Percentiles rank a stretch among this genome's conserved stretches.
Conservation (phyloP, 2,888 invertebrate species). For the Timandra comae region DNA sequence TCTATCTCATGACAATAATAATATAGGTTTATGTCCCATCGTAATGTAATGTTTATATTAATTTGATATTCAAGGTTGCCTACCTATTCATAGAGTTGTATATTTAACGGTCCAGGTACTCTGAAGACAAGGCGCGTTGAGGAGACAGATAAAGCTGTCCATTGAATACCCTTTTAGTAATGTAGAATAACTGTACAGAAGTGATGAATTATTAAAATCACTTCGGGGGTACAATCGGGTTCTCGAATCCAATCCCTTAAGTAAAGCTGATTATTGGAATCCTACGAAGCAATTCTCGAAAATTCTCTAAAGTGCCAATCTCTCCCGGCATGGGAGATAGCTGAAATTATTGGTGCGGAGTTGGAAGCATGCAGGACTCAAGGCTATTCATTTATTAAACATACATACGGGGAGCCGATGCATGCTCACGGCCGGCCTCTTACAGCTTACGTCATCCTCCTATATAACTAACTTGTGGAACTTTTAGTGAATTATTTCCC, state of each 20-base stretch:
- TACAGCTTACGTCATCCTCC: conserved; percentile 23
- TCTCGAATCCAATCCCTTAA: conserved; percentile 72
- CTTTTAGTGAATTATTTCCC: conserved; percentile 51
- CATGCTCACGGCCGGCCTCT: conserved; percentile 16
- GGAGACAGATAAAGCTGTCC: conserved; percentile 38
- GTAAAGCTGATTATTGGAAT: conserved; percentile 72
- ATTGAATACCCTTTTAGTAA: conserved; percentile 43
- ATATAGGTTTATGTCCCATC: too few species aligned
- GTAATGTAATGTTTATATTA: too few species aligned
- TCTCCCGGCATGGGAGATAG: conserved; percentile 46
- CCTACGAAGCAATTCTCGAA: conserved; percentile 50
- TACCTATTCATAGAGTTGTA: too few species aligned
- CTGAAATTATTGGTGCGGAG: conserved; percentile 54
- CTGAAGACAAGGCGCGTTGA: background rate
- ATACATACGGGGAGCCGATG: conserved; percentile 22
- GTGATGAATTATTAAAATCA: conserved; percentile 74
- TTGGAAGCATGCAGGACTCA: conserved; percentile 47
- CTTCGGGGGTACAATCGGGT: conserved; percentile 66
- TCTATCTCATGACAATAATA: too few species aligned
- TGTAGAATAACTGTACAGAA: conserved; percentile 43
- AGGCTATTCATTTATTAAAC: conserved; percentile 58
- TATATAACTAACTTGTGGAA: conserved; percentile 36
- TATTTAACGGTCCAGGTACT: too few species aligned
- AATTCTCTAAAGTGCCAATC: conserved; percentile 68
- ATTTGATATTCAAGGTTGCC: too few species aligned